phyloP scores from a whole-genome alignment of 2,113 vertebrate genomes.

The Bufo bufo region DNA sequence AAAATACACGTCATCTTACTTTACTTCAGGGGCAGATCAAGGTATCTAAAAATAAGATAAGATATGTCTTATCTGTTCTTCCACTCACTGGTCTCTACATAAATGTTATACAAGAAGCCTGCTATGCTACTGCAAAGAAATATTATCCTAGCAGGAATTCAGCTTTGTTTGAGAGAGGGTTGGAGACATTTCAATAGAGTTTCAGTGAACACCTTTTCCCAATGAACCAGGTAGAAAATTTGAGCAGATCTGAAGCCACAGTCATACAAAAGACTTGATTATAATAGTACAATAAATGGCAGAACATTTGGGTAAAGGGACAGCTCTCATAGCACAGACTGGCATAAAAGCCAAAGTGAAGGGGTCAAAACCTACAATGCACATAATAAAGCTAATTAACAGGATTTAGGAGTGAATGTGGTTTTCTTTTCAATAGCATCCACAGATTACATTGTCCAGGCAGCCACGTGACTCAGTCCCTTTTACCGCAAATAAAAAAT shows the following conservation, averaged over 20 bases:
- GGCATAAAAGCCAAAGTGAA: slow-evolving; percentile 17
- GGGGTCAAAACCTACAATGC: neutral
- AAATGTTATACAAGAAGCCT: neutral
- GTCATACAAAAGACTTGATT: slow-evolving; percentile 14
- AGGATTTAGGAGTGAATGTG: slow-evolving; percentile 14
- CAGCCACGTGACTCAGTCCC: neutral
- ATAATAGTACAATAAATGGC: neutral
- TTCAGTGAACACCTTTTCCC: slow-evolving; percentile 31
- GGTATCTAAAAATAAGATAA: neutral
- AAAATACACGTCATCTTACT: neutral
- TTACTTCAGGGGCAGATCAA: neutral
- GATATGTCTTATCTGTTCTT: neutral
- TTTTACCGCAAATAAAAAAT: neutral
- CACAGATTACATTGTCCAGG: slow-evolving; percentile 17
- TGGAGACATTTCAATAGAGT: neutral
- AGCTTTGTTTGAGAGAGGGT: neutral
- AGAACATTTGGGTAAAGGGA: slow-evolving; percentile 7
- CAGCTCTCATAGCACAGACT: neutral
- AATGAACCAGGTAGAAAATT: neutral
- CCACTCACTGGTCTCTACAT: neutral
- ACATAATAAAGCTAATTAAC: slow-evolving; percentile 22
- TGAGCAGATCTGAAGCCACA: neutral
- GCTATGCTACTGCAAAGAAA: neutral
- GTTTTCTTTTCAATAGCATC: slow-evolving; percentile 13
- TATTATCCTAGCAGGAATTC: neutral